Evolutionary conservation across 2,888 invertebrate species (phyloP).

Genomic region (Escarpia spicata): DNA sequence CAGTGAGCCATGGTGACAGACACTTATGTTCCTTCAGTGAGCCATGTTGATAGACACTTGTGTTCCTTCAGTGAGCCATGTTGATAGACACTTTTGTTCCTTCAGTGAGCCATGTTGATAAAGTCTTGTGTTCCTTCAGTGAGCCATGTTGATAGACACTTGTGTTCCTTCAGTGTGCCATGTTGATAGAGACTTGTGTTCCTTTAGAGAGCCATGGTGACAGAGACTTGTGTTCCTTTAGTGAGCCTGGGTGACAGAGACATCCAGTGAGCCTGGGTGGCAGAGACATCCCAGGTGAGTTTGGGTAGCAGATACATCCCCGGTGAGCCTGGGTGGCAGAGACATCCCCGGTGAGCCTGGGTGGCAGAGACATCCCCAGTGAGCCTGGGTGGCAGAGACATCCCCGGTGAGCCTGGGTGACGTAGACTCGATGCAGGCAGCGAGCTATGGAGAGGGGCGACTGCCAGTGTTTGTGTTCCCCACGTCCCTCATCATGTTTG

Average conservation of each 20-base stretch:
- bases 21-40: neutral
- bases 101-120: no score
- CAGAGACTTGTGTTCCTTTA: neutral
- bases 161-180: no score
- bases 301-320: neutral
- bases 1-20: neutral
- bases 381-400: neutral
- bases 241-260: neutral
- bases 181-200: no score
- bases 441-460: slow-evolving; percentile 51
- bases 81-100: no score
- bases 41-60: neutral
- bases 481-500: slow-evolving; percentile 78
- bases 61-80: neutral
- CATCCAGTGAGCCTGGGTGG: neutral
- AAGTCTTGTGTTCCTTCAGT: no score
- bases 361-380: neutral
- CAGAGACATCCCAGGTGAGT: no score
- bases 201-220: neutral
- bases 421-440: neutral
- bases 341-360: neutral
- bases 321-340: neutral
- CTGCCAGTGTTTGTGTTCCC: slow-evolving; percentile 87
- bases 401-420: neutral
- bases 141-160: no score